Percentiles rank a stretch among this genome's conserved stretches.
Conservation (phyloP, 2,113 vertebrate species). For the Phyllostomus discolor region DNA sequence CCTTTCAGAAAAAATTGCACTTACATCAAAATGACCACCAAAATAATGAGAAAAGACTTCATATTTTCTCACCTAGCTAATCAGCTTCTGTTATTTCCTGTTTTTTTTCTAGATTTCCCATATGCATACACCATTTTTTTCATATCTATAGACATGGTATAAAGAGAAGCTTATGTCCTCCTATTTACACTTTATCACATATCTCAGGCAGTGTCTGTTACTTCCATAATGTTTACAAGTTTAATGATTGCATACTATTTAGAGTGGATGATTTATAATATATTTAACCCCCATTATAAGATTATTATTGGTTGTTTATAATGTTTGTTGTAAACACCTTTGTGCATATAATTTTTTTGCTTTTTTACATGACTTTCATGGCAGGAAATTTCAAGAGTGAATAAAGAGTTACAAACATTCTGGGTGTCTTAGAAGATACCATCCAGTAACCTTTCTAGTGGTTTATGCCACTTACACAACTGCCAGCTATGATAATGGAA, state of each 20-base stretch:
- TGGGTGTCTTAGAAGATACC: neutral
- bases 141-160: neutral
- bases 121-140: neutral
- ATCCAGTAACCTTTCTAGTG: neutral
- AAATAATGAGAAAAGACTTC: neutral
- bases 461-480: neutral
- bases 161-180: neutral
- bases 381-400: neutral
- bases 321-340: neutral
- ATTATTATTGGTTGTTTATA: neutral
- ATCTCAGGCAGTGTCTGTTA: neutral
- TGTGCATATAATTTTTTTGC: neutral
- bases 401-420: neutral
- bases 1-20: neutral
- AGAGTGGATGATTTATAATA: neutral
- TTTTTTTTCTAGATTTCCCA: neutral
- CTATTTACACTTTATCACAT: neutral
- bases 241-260: neutral
- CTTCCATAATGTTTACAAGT: neutral
- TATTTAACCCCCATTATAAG: neutral
- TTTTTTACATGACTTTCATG: conserved; percentile 10
- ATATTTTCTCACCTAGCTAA: neutral
- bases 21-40: neutral
- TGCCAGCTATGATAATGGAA: neutral
- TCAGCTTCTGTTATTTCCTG: neutral